Conservation (phyloP, 1,140 invertebrate genomes). For the Adelges cooleyi region DNA sequence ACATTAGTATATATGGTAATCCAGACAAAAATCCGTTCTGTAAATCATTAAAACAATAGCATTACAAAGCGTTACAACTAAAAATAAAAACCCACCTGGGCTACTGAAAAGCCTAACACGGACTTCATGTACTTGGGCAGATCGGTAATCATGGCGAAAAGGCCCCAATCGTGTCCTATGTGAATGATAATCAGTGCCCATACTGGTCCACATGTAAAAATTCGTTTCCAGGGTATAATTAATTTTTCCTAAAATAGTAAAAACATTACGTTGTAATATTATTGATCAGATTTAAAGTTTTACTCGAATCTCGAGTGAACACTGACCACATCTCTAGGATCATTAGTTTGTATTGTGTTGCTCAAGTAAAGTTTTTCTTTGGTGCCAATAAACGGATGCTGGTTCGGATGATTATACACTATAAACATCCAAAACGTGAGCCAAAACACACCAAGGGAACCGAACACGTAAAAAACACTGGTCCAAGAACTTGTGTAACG, state of each 20-base stretch:
- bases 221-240: constrained; percentile 52
- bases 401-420: constrained; percentile 51
- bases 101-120: constrained; percentile 65
- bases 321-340: constrained; percentile 28
- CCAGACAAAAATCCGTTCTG: constrained; percentile 48
- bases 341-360: background rate
- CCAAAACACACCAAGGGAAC: constrained; percentile 39
- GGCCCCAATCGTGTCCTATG: constrained; percentile 73
- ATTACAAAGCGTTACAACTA: too few relatives aligned
- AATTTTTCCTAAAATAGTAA: constrained; percentile 30
- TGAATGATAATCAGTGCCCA: constrained; percentile 61
- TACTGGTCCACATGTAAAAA: constrained; percentile 61
- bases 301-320: background rate
- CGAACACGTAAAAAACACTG: constrained; percentile 46
- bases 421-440: constrained; percentile 40
- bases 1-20: constrained; percentile 51
- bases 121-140: constrained; percentile 75
- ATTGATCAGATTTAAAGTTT: background rate
- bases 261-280: background rate
- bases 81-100: constrained; percentile 40
- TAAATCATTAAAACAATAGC: constrained; percentile 31
- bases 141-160: constrained; percentile 73
- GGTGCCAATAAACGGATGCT: constrained; percentile 56
- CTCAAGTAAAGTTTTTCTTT: constrained; percentile 52
- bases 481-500: constrained; percentile 42